A percentile compares a stretch with the other conserved stretches of the same genome.
Evolutionary conservation across 2,888 invertebrate genomes (phyloP).

Genomic region (Drosophila kuntzei): DNA sequence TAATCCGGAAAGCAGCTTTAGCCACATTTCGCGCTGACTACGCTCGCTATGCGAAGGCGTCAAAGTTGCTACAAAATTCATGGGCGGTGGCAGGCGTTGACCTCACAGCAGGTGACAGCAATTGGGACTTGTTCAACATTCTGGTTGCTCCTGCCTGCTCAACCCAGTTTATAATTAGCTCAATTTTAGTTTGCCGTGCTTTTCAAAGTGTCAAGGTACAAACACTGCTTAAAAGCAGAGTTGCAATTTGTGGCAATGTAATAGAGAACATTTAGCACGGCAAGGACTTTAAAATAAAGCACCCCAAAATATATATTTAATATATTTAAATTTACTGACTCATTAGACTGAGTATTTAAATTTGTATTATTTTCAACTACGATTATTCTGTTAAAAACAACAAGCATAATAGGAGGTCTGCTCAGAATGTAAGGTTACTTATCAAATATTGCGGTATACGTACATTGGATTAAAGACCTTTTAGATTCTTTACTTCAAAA

Average conservation of each 20-base stretch:
- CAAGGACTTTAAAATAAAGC: neutral
- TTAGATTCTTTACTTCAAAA: too few relatives aligned
- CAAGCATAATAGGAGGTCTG: neutral
- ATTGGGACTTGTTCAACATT: conserved; percentile 60
- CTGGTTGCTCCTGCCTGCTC: conserved; percentile 25
- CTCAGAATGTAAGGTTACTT: too few relatives aligned
- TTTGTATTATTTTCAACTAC: neutral
- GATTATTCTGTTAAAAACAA: neutral
- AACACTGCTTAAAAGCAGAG: conserved; percentile 6
- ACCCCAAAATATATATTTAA: too few relatives aligned
- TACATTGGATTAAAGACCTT: too few relatives aligned
- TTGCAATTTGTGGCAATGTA: conserved; percentile 7
- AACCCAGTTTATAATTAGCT: conserved; percentile 69
- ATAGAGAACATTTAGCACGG: neutral
- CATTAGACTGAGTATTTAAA: neutral
- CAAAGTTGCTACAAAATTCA: conserved; percentile 61
- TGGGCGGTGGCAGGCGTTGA: conserved; percentile 40
- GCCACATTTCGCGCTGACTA: conserved; percentile 74
- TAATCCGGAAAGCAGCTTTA: conserved; percentile 74
- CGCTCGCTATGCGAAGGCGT: conserved; percentile 52
- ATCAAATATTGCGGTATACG: too few relatives aligned
- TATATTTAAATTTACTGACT: neutral
- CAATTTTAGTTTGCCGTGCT: conserved; percentile 39
- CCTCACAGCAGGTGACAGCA: conserved; percentile 49
- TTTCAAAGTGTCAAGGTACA: conserved; percentile 17